These are phyloP conservation scores for Hippocampus kuda DNA, from an alignment of 2,797 vertebrate species.

Conservation along the genomic window DNA sequence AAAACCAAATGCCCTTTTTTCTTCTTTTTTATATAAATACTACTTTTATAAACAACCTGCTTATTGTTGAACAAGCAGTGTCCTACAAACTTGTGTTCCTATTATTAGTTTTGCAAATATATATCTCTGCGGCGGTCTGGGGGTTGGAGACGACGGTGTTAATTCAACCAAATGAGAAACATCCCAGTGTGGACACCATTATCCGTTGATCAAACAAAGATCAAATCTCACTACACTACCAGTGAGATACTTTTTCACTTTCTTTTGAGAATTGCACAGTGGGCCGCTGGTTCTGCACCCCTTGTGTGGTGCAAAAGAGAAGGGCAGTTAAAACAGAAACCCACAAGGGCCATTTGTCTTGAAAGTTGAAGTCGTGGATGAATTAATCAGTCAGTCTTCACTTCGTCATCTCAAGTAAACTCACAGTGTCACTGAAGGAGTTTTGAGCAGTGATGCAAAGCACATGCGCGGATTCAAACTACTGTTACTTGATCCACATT, in stretches of 20 bases:
- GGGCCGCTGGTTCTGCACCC: neutral
- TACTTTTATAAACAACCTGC: no score
- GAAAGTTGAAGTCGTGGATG: neutral
- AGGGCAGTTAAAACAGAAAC: neutral
- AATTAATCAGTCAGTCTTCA: slow-evolving; percentile 1
- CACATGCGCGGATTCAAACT: neutral
- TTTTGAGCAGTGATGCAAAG: neutral
- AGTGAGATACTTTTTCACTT: neutral
- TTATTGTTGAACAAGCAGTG: no score
- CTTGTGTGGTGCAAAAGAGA: neutral
- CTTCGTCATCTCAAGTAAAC: neutral
- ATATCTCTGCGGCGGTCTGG: no score
- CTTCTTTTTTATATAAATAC: no score
- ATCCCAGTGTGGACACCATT: no score
- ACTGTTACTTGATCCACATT: neutral
- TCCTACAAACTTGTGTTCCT: no score
- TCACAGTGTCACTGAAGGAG: neutral
- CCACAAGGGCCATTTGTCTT: neutral
- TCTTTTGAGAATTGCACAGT: neutral
- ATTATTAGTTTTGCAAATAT: no score
- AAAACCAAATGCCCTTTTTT: no score
- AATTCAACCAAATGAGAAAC: no score
- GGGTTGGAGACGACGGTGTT: no score
- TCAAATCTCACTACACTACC: no score
- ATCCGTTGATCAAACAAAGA: no score